Evolutionary conservation across 2,113 vertebrate genomes (phyloP).

Genomic region (Orthochromis malagaraziensis): DNA sequence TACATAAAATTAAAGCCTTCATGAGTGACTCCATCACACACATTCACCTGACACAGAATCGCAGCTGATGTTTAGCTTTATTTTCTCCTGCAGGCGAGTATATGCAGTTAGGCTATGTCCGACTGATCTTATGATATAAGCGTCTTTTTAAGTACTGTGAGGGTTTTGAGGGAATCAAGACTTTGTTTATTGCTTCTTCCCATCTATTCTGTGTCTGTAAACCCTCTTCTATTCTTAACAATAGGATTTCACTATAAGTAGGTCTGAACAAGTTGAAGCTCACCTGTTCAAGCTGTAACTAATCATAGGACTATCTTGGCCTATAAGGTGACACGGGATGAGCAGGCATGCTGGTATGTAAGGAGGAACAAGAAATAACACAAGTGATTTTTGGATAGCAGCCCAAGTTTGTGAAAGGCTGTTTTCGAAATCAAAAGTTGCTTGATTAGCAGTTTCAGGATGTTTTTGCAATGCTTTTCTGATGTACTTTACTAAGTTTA

Average conservation of each 20-base stretch:
- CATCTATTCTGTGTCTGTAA: neutral
- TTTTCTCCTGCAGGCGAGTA: neutral
- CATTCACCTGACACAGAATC: neutral
- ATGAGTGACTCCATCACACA: neutral
- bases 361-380: neutral
- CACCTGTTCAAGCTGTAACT: constrained; percentile 45
- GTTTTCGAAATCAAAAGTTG: neutral
- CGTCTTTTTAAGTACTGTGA: constrained; percentile 24
- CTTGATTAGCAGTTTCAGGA: neutral
- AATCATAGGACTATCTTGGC: constrained; percentile 35
- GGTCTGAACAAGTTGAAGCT: constrained; percentile 30
- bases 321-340: constrained; percentile 13
- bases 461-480: neutral
- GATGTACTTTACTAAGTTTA: neutral
- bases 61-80: neutral
- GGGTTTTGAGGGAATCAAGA: neutral
- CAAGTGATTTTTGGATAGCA: neutral
- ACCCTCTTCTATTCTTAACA: constrained; percentile 33
- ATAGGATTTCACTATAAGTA: constrained; percentile 45
- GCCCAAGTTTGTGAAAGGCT: neutral
- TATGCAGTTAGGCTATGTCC: neutral
- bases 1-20: neutral
- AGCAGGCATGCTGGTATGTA: neutral
- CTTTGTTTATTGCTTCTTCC: neutral
- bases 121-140: constrained; percentile 3